phyloP scores from a whole-genome alignment of 1,140 invertebrate genomes.

The Calosoma granatense region DNA sequence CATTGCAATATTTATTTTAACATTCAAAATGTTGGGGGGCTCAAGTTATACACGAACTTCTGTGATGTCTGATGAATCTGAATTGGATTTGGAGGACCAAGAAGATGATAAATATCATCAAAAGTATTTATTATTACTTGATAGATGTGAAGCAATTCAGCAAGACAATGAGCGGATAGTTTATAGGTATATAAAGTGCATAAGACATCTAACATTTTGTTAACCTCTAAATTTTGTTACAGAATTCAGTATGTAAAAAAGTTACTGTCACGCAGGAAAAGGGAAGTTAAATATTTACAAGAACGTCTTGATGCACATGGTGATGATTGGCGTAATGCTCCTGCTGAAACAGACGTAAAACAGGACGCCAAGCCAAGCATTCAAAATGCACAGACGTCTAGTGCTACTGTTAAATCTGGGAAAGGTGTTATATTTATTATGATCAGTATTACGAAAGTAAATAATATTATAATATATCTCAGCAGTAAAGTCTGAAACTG shows the following conservation, averaged over 20 bases:
- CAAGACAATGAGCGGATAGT: slow-evolving; percentile 54
- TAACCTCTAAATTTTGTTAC: slow-evolving; percentile 28
- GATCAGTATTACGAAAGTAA: slow-evolving; percentile 24
- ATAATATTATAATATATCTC: slow-evolving; percentile 8
- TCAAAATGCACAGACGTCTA: slow-evolving; percentile 28
- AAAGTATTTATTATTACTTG: slow-evolving; percentile 50
- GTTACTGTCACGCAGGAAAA: slow-evolving; percentile 42
- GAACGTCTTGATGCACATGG: slow-evolving; percentile 40
- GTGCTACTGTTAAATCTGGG: slow-evolving; percentile 31
- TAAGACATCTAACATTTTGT: not conserved
- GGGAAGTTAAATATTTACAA: slow-evolving; percentile 43
- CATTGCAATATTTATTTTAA: too few relatives aligned
- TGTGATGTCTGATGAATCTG: slow-evolving; percentile 35
- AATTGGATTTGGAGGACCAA: slow-evolving; percentile 33
- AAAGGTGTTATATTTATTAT: too few relatives aligned
- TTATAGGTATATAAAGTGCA: slow-evolving; percentile 39
- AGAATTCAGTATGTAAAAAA: slow-evolving; percentile 49
- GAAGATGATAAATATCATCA: slow-evolving; percentile 48
- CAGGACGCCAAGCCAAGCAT: slow-evolving; percentile 29
- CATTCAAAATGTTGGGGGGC: not conserved
- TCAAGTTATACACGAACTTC: not conserved
- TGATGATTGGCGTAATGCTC: slow-evolving; percentile 35
- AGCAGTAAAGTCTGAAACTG: slow-evolving; percentile 14
- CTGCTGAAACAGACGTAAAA: slow-evolving; percentile 34
- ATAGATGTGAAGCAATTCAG: slow-evolving; percentile 52